Percentiles rank a stretch among this genome's conserved stretches.
phyloP scores from a whole-genome alignment of 2,888 invertebrate species.

The Fissipunctia ypsillon region DNA sequence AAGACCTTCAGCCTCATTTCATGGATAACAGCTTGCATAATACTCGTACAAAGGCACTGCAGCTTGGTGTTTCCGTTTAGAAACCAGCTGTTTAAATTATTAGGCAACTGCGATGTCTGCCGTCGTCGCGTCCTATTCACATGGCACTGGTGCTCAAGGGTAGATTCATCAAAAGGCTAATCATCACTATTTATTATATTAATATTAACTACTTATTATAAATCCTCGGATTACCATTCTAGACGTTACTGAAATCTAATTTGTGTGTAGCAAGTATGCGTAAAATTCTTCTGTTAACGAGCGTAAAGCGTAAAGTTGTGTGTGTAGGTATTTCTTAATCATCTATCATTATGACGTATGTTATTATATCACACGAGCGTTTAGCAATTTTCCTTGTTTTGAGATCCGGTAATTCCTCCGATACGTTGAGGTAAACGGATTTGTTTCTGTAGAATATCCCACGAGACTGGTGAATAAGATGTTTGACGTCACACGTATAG shows the following conservation, averaged over 20 bases:
- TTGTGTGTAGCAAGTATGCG: slow-evolving; percentile 25
- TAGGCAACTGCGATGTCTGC: slow-evolving; percentile 77
- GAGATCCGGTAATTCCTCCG: slow-evolving; percentile 65
- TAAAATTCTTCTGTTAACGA: slow-evolving; percentile 47
- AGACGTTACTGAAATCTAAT: slow-evolving; percentile 22
- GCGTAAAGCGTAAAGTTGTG: slow-evolving; percentile 31
- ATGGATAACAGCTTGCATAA: slow-evolving; percentile 84
- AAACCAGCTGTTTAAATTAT: slow-evolving; percentile 81
- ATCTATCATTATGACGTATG: slow-evolving; percentile 50
- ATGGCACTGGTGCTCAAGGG: slow-evolving; percentile 70
- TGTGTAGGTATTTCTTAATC: slow-evolving; percentile 49
- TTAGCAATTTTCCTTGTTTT: slow-evolving; percentile 63
- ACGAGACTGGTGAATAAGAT: slow-evolving; percentile 55
- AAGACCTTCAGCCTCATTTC: slow-evolving; percentile 82
- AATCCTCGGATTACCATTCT: slow-evolving; percentile 28
- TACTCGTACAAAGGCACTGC: slow-evolving; percentile 76
- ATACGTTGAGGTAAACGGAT: slow-evolving; percentile 58
- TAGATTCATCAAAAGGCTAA: slow-evolving; percentile 64
- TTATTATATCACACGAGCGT: slow-evolving; percentile 56
- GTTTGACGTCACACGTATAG: slow-evolving; percentile 70
- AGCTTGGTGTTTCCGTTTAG: slow-evolving; percentile 84
- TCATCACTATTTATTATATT: slow-evolving; percentile 62
- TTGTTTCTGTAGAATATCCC: slow-evolving; percentile 67
- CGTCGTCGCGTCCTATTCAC: slow-evolving; percentile 71
- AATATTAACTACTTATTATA: slow-evolving; percentile 37